Conservation (phyloP, 2,113 vertebrate genomes). For the Pteruthius melanotis region DNA sequence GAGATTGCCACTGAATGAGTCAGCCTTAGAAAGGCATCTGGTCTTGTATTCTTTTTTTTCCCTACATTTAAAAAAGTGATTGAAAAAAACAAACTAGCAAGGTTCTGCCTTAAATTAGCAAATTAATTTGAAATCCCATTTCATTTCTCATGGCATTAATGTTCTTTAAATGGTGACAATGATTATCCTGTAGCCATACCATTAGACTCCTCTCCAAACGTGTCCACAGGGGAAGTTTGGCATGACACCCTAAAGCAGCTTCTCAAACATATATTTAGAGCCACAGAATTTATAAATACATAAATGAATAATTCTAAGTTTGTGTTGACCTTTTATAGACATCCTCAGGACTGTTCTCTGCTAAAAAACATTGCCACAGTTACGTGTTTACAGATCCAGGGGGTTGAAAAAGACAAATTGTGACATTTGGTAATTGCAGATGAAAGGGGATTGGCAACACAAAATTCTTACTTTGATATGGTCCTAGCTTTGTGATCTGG, state of each 20-base stretch:
- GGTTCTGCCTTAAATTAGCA: neutral
- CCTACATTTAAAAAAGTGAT: neutral
- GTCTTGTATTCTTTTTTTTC: neutral
- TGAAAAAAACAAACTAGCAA: neutral
- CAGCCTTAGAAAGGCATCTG: neutral
- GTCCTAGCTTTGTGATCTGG: neutral
- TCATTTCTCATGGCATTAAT: neutral
- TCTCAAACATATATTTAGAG: neutral
- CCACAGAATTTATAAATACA: neutral
- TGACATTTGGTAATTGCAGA: neutral
- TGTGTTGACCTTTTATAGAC: neutral
- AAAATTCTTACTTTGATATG: neutral
- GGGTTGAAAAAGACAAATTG: neutral
- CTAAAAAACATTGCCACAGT: neutral
- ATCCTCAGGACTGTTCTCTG: neutral
- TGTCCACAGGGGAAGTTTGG: neutral
- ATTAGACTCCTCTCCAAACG: neutral
- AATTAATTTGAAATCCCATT: neutral
- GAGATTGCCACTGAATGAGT: neutral
- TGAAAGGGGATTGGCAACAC: neutral
- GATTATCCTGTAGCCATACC: neutral
- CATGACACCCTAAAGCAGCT: neutral
- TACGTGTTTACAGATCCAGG: neutral
- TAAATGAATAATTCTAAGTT: neutral
- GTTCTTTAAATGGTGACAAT: neutral